Evolutionary conservation across 2,888 invertebrate genomes (phyloP), one percentile per base, ranked within the genome.

Genomic region (Loripinus fragilis): DNA sequence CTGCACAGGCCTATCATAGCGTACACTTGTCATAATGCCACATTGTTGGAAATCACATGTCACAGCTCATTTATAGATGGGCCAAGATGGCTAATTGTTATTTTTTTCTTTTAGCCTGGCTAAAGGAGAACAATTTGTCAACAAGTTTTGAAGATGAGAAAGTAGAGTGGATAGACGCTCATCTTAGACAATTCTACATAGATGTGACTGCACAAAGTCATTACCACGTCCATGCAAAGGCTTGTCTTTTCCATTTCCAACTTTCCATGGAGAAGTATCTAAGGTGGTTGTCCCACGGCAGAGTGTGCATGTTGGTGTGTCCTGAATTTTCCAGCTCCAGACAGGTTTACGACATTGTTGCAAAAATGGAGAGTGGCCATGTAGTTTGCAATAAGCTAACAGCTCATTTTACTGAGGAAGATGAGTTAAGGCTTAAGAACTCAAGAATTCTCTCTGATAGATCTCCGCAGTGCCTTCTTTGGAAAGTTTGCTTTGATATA

Each of bases 401-500:
- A 12, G 12, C 8, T 10, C 17, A 15, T 2, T 60, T 60, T 33
- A 45, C 69, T 48, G 41, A 68, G 2, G 66, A 28, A 48, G 82
- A 82, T 55, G 38, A 79, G 20, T 50, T 69, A 30, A 72, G 67
- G 30, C 35, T 82, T 28, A 79, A 77, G 35, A 60, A 50, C 7
- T 68, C 71, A 35, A 42, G 71, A 8, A 72, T 77, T n/a, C 48
- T 82, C 0, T 80, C 79, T 25, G 75, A 76, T 30, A 60, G 52
- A 55, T 65, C 55, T 45, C 82, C 82, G n/a, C 74, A 64, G 12
- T 48, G 23, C 50, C 65, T 82, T 23, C 52, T 69, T 10, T 77
- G 74, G 77, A 82, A 82, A 42, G 79, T 82, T 17, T 82, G 75
- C 77, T 82, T 82, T 75, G 82, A 82, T 55, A 71, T 79, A 2